These are phyloP conservation scores for Eriocheir sinensis DNA, from an alignment of 1,140 invertebrate genomes.

Conservation along the genomic window DNA sequence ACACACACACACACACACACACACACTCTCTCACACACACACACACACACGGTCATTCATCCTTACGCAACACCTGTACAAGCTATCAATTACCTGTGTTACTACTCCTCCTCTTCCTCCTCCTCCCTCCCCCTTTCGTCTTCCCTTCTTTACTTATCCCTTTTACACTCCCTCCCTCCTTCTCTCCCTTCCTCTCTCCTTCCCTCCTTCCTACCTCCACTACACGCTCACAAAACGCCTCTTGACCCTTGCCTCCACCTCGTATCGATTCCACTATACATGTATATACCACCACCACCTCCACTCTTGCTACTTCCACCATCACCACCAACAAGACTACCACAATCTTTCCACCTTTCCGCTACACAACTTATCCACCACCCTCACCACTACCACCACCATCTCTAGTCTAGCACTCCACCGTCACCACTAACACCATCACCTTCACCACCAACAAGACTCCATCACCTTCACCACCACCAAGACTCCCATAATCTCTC, in stretches of 20 bases:
- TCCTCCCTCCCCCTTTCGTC: not conserved
- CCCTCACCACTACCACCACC: no score
- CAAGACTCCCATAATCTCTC: no score
- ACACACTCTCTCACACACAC: constrained; percentile 53
- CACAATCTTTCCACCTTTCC: not conserved
- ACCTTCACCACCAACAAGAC: no score
- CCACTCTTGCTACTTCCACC: no score
- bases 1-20: constrained; percentile 46
- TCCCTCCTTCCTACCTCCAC: no score
- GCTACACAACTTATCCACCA: not conserved
- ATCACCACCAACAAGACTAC: not conserved
- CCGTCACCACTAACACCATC: no score
- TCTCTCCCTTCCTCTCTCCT: not conserved
- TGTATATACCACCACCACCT: no score
- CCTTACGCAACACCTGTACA: not conserved
- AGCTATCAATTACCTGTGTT: not conserved
- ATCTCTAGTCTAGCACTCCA: no score
- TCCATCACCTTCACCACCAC: no score
- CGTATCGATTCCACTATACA: not conserved
- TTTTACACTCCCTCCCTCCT: not conserved
- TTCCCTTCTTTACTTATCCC: no score
- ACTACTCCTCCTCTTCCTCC: not conserved
- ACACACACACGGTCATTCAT: not conserved
- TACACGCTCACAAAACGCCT: not conserved
- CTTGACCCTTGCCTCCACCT: not conserved